Evolutionary conservation across 2,888 invertebrate genomes (phyloP).

Genomic region (Seira ritae): DNA sequence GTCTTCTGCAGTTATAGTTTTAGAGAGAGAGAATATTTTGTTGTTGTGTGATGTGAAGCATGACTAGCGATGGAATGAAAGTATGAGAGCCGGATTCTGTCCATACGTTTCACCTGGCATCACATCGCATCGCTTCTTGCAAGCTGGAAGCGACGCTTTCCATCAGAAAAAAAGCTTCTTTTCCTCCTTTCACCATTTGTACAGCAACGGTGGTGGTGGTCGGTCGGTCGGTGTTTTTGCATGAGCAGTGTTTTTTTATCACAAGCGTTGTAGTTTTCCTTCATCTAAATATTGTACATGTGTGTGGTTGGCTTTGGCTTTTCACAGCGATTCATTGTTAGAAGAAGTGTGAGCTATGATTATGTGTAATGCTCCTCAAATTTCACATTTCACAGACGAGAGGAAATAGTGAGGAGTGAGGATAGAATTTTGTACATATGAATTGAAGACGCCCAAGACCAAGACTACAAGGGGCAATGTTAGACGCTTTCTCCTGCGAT

Average conservation of each 20-base stretch:
- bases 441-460: no score
- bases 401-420: no score
- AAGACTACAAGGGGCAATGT: not conserved
- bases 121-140: not conserved
- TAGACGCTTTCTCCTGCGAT: conserved; percentile 4
- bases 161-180: not conserved
- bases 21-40: not conserved
- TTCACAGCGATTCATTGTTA: no score
- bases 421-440: no score
- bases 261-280: not conserved
- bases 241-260: not conserved
- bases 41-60: conserved; percentile 21
- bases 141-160: not conserved
- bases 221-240: conserved; percentile 6
- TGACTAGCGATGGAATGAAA: conserved; percentile 42
- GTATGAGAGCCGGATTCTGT: conserved; percentile 23
- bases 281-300: conserved; percentile 1
- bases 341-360: no score
- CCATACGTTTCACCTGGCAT: conserved; percentile 43
- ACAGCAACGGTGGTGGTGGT: not conserved
- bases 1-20: no score
- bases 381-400: no score
- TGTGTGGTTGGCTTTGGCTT: no score
- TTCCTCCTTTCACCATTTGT: not conserved
- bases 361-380: no score